Evolutionary conservation across 2,797 vertebrate species (phyloP).

Genomic region (Falco peregrinus): DNA sequence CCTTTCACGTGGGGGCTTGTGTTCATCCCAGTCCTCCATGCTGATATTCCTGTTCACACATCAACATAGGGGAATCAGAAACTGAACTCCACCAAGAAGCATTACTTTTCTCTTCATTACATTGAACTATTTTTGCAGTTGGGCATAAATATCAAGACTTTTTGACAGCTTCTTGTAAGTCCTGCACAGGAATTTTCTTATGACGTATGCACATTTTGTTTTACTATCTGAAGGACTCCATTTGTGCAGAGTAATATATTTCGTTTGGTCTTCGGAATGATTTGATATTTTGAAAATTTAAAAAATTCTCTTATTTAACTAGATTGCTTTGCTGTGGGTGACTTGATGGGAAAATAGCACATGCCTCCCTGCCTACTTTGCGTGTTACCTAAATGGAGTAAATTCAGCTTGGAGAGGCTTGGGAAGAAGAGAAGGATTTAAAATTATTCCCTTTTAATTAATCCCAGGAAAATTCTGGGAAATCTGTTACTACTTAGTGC

Average conservation of each 20-base stretch:
- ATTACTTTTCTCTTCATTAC: not conserved
- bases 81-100: not conserved
- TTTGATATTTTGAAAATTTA: conserved; percentile 6
- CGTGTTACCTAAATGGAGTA: not conserved
- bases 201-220: not conserved
- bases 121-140: not conserved
- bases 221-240: not conserved
- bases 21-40: not conserved
- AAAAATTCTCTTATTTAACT: not conserved
- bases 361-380: not conserved
- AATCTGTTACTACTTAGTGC: not conserved
- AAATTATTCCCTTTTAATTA: not conserved
- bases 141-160: not conserved
- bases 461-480: conserved; percentile 24
- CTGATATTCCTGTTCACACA: not conserved
- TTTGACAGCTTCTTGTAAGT: not conserved
- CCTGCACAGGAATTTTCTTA: not conserved
- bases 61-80: not conserved
- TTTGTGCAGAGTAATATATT: not conserved
- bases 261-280: not conserved
- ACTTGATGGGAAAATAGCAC: not conserved
- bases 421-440: conserved; percentile 4
- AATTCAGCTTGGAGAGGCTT: conserved; percentile 4
- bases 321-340: not conserved
- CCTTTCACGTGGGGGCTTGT: not conserved